Conservation (phyloP, 2,888 invertebrate species). For the Lasius platythorax region DNA sequence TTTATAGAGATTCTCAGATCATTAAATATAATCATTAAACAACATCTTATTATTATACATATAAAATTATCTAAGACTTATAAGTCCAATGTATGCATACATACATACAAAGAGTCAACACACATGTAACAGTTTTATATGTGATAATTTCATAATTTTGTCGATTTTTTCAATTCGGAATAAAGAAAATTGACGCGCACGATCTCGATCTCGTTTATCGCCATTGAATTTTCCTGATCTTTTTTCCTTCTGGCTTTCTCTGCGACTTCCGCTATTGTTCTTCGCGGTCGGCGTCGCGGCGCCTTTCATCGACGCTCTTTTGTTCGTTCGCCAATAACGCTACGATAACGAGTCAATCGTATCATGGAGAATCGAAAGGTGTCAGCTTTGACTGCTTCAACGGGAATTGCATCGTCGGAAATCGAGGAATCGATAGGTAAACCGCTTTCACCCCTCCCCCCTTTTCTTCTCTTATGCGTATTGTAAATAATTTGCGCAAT, state of each 20-base stretch:
- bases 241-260: constrained; percentile 35
- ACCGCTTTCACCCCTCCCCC: constrained; percentile 3
- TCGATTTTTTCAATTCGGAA: constrained; percentile 3
- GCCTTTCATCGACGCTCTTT: constrained; percentile 58
- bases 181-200: constrained; percentile 34
- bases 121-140: not conserved
- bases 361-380: constrained; percentile 55
- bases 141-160: constrained; percentile 13
- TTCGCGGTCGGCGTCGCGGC: constrained; percentile 46
- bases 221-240: constrained; percentile 28
- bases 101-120: not conserved
- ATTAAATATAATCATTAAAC: not conserved
- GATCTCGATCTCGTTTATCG: constrained; percentile 40
- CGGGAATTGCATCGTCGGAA: constrained; percentile 49
- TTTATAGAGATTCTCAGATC: not conserved
- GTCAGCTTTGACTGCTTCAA: constrained; percentile 40
- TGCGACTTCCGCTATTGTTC: constrained; percentile 51
- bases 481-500: constrained; percentile 30
- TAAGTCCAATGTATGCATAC: not conserved
- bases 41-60: not conserved
- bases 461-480: not conserved
- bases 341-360: constrained; percentile 67
- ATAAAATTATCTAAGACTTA: not conserved
- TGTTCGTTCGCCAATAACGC: constrained; percentile 64
- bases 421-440: constrained; percentile 44